A percentile compares a stretch with the other conserved stretches of the same genome.
These are phyloP conservation scores for Mixornis gularis DNA, from an alignment of 2,113 vertebrate genomes.

Conservation along the genomic window DNA sequence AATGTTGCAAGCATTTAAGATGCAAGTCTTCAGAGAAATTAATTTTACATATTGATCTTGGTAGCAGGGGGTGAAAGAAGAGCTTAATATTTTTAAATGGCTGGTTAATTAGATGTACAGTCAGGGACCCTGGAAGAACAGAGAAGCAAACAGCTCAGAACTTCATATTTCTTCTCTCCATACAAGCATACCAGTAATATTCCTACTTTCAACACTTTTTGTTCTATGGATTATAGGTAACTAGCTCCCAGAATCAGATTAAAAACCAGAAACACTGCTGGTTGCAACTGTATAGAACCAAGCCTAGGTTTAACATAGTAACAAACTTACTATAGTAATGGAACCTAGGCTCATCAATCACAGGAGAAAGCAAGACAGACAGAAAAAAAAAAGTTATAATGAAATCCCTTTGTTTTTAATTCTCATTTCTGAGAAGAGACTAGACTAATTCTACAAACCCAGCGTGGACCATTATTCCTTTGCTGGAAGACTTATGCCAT, in stretches of 20 bases:
- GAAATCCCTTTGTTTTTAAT: background rate
- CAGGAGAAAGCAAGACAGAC: background rate
- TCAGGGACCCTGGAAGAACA: background rate
- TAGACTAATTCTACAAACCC: background rate
- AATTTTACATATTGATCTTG: background rate
- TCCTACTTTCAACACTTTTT: background rate
- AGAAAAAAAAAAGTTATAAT: background rate
- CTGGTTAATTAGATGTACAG: background rate
- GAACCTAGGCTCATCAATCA: background rate
- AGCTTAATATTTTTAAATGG: background rate
- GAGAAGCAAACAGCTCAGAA: background rate
- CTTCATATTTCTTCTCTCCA: background rate
- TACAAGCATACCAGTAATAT: background rate
- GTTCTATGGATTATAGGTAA: background rate
- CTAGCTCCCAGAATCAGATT: background rate
- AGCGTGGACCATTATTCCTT: accelerated
- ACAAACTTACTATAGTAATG: background rate
- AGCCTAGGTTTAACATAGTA: background rate
- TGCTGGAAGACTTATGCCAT: background rate
- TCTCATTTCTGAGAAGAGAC: background rate
- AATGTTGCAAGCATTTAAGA: background rate
- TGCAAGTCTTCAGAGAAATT: background rate
- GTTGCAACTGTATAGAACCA: background rate
- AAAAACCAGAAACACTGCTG: background rate
- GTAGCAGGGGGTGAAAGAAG: background rate